Base-by-base conservation (phyloP, 2,113 vertebrate species). In the Neomonachus schauinslandi region DNA sequence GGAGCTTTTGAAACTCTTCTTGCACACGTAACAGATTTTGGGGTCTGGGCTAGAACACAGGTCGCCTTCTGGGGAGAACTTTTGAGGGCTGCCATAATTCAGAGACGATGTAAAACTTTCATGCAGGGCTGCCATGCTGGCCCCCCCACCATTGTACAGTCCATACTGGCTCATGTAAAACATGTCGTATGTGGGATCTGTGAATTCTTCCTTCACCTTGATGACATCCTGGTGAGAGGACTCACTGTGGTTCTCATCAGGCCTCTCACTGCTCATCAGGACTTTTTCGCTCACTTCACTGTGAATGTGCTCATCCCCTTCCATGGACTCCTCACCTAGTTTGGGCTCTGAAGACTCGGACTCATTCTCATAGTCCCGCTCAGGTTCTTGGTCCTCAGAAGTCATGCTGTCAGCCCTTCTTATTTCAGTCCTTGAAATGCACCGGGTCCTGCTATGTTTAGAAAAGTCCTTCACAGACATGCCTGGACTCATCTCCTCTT, bases 1-100 rank as follows among this genome's bases (percentile, higher is more conserved):
- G 97, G 99, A 99, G 98, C 99, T 99, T 99, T 99, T 99, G 99
- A 99, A 99, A 99, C 99, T 99, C 98, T 99, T 99, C 99, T 99
- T 99, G 99, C 99, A 99, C 96, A 99, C 99, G 19, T 99, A 99
- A 99, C 99, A 99, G 98, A 99, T 99, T 99, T 99, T 99, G 98
- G 99, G 99, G 95, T 99, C 99, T 94, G 99, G 99, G 96, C 99
- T 99, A 95, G 99, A 99, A 98, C 99, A 99, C 97, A 99, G 99
- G 98, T 99, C 99, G 28, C 99, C 99, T 95, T 99, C 99, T 80
- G 99, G 99, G 92, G 99, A 99, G 98, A 99, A 99, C 97, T 99
- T 99, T 85, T 99, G 99, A 67, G 99, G 99, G 98, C 99, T 99
- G 97, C 99, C 99, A 2, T 99, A 99, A 98, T 98, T 99, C 99